These are phyloP conservation scores for Phrynosoma blainvillii DNA, from an alignment of 2,113 vertebrate genomes.

Conservation along the genomic window DNA sequence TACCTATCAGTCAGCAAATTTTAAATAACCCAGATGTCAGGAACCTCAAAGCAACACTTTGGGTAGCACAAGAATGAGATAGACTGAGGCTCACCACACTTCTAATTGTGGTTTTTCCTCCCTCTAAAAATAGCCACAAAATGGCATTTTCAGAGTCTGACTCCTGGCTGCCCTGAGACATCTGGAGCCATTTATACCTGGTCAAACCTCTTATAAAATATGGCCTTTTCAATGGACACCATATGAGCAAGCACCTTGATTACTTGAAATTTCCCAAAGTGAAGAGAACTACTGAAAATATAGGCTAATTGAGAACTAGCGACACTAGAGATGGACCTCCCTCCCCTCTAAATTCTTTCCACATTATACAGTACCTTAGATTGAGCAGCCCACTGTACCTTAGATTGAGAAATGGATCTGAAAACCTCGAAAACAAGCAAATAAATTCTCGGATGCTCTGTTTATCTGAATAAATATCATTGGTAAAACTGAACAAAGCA, in stretches of 20 bases:
- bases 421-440: conserved; percentile 36
- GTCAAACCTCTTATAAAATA: conserved; percentile 19
- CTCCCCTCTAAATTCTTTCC: conserved; percentile 41
- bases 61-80: background rate
- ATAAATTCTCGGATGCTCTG: conserved; percentile 64
- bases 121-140: background rate
- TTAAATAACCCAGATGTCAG: conserved; percentile 2
- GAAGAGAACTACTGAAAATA: background rate
- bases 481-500: conserved; percentile 73
- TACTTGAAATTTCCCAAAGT: background rate
- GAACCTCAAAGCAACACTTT: conserved; percentile 10
- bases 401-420: conserved; percentile 40
- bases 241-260: background rate
- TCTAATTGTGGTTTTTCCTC: background rate
- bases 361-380: conserved; percentile 29
- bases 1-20: background rate
- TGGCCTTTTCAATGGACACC: conserved; percentile 1
- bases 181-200: conserved; percentile 34
- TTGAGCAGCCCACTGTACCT: conserved; percentile 36
- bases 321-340: conserved; percentile 33
- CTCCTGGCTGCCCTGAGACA: conserved; percentile 10
- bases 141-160: conserved; percentile 6
- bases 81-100: background rate
- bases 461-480: conserved; percentile 77
- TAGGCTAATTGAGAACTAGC: background rate